Evolutionary conservation across 2,797 vertebrate genomes (phyloP), one percentile per base, ranked within the genome.

Genomic region (Pitangus sulphuratus): DNA sequence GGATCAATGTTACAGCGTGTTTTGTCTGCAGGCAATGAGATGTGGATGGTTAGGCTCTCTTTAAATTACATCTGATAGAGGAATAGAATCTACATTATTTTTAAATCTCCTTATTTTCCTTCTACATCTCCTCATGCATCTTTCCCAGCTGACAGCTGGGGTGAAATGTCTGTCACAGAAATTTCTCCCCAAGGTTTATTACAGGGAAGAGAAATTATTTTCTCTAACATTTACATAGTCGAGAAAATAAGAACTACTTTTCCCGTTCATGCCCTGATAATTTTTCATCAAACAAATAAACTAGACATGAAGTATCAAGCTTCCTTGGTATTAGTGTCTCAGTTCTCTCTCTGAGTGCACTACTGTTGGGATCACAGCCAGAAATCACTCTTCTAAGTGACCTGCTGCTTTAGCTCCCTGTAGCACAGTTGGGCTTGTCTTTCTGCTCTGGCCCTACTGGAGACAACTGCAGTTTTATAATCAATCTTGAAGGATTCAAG

Each of bases 1-100:
- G 61, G 70, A 61, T 71, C 60, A 7, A 3, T 1, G 1, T 42
- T 82, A 77, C 54, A 33, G 50, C 42, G 45, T 93, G 82, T 91
- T 95, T 91, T 94, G 94, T 87, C 94, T 92, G 78, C 75, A 61
- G 77, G 45, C 66, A 54, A 2, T 0, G 8, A 76, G 48, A 84
- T 11, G 50, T 45, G 91, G 65, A 44, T 6, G 3, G 28, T 18
- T 12, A 57, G 84, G 25, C 64, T 65, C 42, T 16, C 42, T 82
- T 69, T 35, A 89, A 78, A 84, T 87, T 21, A 69, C 24, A 42
- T 35, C 78, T 79, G 58, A 76, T 33, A 44, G 53, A 81, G 74
- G 95, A 71, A 60, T n/a, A 70, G 58, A 87, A 61, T 28, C 53
- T 57, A 62, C 78, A 84, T 89, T 75, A 68, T 82, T 91, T 90